Evolutionary conservation across 2,797 vertebrate genomes (phyloP).

Genomic region (Anomalospiza imberbis): DNA sequence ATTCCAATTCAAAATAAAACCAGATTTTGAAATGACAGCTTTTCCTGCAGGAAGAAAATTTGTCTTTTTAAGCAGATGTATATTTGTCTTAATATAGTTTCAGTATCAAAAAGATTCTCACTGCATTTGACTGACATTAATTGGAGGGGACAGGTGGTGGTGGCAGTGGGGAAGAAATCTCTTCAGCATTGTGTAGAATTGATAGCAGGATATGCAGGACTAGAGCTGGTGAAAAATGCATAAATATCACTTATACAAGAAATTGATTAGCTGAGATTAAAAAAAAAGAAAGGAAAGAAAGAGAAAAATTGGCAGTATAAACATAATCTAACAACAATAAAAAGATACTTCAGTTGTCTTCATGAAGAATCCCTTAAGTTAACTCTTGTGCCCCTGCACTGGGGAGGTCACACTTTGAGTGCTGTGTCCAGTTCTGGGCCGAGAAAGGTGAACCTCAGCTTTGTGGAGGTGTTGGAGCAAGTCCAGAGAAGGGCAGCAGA

Average conservation of each 20-base stretch:
- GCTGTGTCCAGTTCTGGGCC: neutral
- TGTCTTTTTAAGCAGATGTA: neutral
- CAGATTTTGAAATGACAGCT: slow-evolving; percentile 2
- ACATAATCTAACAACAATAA: rapidly evolving
- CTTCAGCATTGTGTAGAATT: neutral
- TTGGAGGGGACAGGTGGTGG: slow-evolving; percentile 41
- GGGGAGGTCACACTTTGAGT: neutral
- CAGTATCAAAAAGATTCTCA: slow-evolving; percentile 7
- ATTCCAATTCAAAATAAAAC: neutral
- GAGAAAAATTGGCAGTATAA: neutral
- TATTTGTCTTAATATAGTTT: neutral
- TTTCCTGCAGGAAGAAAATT: neutral
- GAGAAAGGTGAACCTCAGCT: neutral
- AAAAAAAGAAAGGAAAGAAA: neutral
- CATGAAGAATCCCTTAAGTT: neutral
- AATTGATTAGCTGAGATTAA: neutral
- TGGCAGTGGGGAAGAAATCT: slow-evolving; percentile 16
- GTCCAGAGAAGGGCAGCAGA: neutral
- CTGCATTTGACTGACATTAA: slow-evolving; percentile 39
- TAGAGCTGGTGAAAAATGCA: neutral
- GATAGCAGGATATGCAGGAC: neutral
- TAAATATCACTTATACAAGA: slow-evolving; percentile 14
- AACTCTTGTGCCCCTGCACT: neutral
- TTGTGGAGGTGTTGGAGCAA: neutral
- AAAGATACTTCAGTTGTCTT: neutral